Percentiles rank a stretch among this genome's conserved stretches.
Conservation (phyloP, 1,140 invertebrate species). For the Idris sp. region DNA sequence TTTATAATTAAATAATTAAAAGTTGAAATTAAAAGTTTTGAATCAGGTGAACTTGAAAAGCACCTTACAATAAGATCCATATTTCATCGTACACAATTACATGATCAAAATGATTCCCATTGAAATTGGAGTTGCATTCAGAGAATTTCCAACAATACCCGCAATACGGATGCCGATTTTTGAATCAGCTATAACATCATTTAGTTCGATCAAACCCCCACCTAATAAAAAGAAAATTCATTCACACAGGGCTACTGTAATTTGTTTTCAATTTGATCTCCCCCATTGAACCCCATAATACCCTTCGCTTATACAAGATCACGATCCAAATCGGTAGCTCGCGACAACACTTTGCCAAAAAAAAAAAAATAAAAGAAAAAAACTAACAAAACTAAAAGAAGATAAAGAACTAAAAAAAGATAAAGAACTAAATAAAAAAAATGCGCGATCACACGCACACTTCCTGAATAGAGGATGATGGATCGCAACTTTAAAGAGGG, state of each 20-base stretch:
- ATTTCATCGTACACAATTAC: no score
- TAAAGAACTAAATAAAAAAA: no score
- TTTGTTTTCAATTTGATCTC: conserved; percentile 32
- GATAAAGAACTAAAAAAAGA: no score
- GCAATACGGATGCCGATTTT: conserved; percentile 7
- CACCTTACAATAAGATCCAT: no score
- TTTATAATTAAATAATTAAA: no score
- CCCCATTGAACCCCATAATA: conserved; percentile 43
- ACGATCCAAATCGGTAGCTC: conserved; percentile 26
- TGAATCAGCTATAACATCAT: conserved; percentile 13
- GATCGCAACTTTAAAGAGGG: conserved; percentile 40
- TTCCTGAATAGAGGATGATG: conserved; percentile 42
- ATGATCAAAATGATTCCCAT: no score
- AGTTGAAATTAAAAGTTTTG: no score
- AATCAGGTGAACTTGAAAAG: no score
- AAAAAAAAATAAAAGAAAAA: no score
- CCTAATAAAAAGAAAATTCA: conserved; percentile 4
- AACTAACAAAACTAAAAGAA: no score
- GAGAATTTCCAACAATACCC: conserved; percentile 3
- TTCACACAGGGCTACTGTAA: conserved; percentile 13
- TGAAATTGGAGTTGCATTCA: not conserved
- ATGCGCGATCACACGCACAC: conserved; percentile 41
- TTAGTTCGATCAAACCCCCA: conserved; percentile 3
- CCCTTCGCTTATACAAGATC: conserved; percentile 48
- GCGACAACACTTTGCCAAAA: conserved; percentile 39